Percentiles rank a stretch among this genome's conserved stretches.
phyloP scores from a whole-genome alignment of 2,888 invertebrate species.

The Melinaea marsaeus region DNA sequence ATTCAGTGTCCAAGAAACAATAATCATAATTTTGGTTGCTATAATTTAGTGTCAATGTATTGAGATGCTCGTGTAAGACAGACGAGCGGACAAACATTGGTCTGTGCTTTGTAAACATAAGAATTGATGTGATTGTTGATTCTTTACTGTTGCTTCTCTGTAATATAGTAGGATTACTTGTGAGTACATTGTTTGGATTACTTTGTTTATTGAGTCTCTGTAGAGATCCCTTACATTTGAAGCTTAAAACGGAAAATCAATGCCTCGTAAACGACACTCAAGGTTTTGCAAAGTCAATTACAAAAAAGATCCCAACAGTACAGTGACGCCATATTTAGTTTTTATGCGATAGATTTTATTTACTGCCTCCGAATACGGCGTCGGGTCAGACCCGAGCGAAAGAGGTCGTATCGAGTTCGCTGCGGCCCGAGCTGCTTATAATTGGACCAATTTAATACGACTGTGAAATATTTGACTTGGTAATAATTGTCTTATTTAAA shows the following conservation, averaged over 20 bases:
- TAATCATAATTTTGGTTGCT: too few relatives aligned
- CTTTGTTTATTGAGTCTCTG: not conserved
- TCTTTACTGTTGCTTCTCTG: too few relatives aligned
- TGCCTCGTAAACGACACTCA: slow-evolving; percentile 28
- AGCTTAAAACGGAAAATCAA: slow-evolving; percentile 24
- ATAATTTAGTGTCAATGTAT: too few relatives aligned
- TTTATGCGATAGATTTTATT: too few relatives aligned
- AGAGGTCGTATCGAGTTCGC: not conserved
- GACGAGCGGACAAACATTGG: too few relatives aligned
- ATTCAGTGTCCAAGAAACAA: too few relatives aligned
- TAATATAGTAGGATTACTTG: not conserved
- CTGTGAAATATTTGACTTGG: not conserved
- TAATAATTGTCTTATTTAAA: too few relatives aligned
- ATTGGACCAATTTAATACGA: slow-evolving; percentile 38
- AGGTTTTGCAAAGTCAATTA: slow-evolving; percentile 31
- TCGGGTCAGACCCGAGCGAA: too few relatives aligned
- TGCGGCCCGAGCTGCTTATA: slow-evolving; percentile 24
- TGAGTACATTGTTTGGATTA: not conserved
- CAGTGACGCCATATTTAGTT: slow-evolving; percentile 11
- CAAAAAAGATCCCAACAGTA: slow-evolving; percentile 22
- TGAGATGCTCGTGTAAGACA: too few relatives aligned
- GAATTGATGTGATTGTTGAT: too few relatives aligned
- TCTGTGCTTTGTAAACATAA: too few relatives aligned
- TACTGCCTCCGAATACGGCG: too few relatives aligned
- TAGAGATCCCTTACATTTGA: slow-evolving; percentile 17